Conservation (phyloP, 2,888 invertebrate species). For the Axea sp. region DNA sequence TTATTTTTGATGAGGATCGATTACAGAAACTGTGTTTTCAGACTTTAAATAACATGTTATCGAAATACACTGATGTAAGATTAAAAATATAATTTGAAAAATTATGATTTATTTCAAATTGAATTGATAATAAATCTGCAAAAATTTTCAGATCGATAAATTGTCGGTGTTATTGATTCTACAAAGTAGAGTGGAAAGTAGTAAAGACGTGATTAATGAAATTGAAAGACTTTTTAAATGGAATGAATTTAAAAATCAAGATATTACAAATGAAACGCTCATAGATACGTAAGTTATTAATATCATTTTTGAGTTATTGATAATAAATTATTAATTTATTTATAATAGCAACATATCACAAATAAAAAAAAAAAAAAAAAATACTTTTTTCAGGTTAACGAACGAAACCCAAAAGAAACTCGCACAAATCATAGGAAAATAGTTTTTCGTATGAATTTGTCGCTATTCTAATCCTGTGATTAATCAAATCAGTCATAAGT, state of each 20-base stretch:
- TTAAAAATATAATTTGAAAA: no score
- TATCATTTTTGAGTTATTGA: no score
- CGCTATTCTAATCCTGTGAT: no score
- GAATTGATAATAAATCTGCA: no score
- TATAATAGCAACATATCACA: no score
- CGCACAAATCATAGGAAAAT: no score
- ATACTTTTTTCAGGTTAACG: no score
- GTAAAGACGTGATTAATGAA: constrained; percentile 30
- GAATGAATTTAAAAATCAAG: neutral
- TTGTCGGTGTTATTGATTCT: constrained; percentile 64
- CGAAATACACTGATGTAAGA: constrained; percentile 61
- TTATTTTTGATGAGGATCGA: constrained; percentile 57
- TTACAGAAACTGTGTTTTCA: constrained; percentile 60
- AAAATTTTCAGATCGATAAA: constrained; percentile 63
- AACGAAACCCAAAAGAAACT: no score
- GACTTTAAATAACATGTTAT: constrained; percentile 57
- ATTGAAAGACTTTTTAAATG: constrained; percentile 21
- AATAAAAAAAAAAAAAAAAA: no score
- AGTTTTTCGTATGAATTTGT: no score
- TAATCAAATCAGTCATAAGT: no score
- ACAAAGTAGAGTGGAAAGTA: constrained; percentile 38
- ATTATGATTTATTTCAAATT: neutral
- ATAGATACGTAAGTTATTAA: constrained; percentile 30
- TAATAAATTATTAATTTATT: no score
- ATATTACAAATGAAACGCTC: constrained; percentile 1